A percentile compares a stretch with the other conserved stretches of the same genome.
phyloP scores from a whole-genome alignment of 2,888 invertebrate genomes.

The Acrobasis suavella region DNA sequence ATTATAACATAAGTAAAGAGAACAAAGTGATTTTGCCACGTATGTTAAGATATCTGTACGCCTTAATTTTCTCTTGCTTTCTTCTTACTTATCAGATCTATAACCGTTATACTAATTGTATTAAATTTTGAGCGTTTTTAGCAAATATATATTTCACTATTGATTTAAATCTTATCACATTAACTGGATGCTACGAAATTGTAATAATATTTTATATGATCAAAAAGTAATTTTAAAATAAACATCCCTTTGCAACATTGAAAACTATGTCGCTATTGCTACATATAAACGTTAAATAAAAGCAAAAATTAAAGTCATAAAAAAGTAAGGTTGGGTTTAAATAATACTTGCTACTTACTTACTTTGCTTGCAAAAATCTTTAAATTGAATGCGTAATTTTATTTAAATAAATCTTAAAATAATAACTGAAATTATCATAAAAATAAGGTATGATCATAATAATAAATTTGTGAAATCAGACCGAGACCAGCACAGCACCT shows the following conservation, averaged over 20 bases:
- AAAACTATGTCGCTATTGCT: background rate
- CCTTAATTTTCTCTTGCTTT: background rate
- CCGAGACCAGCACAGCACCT: constrained; percentile 5
- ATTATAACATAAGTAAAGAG: constrained; percentile 11
- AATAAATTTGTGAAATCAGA: constrained; percentile 12
- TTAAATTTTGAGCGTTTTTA: no score
- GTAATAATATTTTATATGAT: no score
- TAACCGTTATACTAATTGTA: background rate
- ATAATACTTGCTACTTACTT: background rate
- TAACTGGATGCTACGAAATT: no score
- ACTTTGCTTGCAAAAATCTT: background rate
- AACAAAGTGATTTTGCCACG: constrained; percentile 11
- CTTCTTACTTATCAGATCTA: background rate
- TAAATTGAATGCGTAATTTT: background rate
- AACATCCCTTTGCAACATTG: background rate
- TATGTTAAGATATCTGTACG: constrained; percentile 1
- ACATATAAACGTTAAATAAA: background rate
- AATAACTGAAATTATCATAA: constrained; percentile 2
- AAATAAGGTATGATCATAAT: constrained; percentile 5
- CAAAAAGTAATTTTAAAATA: background rate
- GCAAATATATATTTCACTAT: no score
- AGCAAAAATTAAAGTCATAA: background rate
- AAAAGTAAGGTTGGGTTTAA: background rate
- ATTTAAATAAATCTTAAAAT: constrained; percentile 3
- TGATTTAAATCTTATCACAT: no score